A percentile compares a stretch with the other conserved stretches of the same genome.
These are phyloP conservation scores for Cremastinae sp. DNA, from an alignment of 2,888 invertebrate species.

Conservation along the genomic window DNA sequence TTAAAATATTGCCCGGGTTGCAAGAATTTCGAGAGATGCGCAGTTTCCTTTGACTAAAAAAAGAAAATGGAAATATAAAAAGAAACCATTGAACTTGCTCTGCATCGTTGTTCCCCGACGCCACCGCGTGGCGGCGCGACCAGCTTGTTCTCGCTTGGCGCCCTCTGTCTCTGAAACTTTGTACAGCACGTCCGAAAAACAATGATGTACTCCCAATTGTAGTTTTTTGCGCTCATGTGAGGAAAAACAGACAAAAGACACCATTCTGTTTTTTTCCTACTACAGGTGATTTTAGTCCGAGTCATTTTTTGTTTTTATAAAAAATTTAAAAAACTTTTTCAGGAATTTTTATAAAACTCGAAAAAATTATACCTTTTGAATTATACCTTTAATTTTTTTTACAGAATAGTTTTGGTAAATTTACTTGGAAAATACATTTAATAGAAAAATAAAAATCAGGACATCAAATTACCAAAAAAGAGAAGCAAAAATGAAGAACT, in stretches of 20 bases:
- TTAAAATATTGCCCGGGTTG: constrained; percentile 74
- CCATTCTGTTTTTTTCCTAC: background rate
- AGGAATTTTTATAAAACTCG: too few species aligned
- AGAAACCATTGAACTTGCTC: constrained; percentile 2
- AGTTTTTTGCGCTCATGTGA: constrained; percentile 42
- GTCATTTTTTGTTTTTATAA: too few species aligned
- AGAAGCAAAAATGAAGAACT: too few species aligned
- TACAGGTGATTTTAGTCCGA: too few species aligned
- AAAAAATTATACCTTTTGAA: too few species aligned
- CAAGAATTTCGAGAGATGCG: constrained; percentile 40
- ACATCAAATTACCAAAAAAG: too few species aligned
- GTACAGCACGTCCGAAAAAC: constrained; percentile 69
- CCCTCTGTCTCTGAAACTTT: constrained; percentile 57
- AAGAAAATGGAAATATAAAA: constrained; percentile 25
- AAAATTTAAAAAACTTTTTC: too few species aligned
- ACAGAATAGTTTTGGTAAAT: too few species aligned
- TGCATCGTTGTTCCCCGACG: constrained; percentile 18
- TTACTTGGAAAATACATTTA: too few species aligned
- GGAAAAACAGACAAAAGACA: constrained; percentile 22
- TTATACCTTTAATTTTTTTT: too few species aligned
- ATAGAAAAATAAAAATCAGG: too few species aligned
- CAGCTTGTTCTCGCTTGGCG: constrained; percentile 12
- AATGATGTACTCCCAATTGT: constrained; percentile 75
- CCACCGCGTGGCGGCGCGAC: constrained; percentile 23
- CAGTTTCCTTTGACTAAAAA: constrained; percentile 63